Evolutionary conservation across 2,888 invertebrate species (phyloP), one percentile per base, ranked within the genome.

Genomic region (Torymus tubicola): DNA sequence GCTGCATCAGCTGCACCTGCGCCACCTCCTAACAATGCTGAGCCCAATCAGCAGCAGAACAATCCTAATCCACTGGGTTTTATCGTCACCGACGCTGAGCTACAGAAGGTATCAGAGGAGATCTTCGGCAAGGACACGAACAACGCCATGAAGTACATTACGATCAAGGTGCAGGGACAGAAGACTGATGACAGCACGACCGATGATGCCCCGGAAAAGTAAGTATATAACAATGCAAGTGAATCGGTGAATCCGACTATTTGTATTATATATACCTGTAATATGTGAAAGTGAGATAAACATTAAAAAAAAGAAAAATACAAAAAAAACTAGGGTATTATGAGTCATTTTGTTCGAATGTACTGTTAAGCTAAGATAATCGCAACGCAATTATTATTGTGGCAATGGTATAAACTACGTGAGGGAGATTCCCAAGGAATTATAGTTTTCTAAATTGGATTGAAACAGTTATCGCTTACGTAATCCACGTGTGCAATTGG

Each of bases 121-220:
- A 90, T 97, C 21, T 92, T 95, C 79, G 92, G 91, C 72, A 94
- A 95, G 88, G 96, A 97, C 87, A 91, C 91, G 3, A 96, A 96
- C 88, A 96, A 95, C 89, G 95, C 95, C 61, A 93, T 94, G 2
- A 94, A 92, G 86, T 93, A 93, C 83, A 92, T 96, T 18, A 94
- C 93, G 0, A 90, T 96, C 12, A 95, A 96, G 86, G 92, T 94
- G 83, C 97, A 97, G 91, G 94, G 94, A 80, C 94, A 94, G 89
- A 96, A 96, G 13, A 93, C 94, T 42, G 96, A 96, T 13, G 93
- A 93, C 63, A 94, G 95, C 16, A 92, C 91, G 71, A 93, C 92
- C 16, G 97, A 97, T 87, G 94, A 94, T 89, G 96, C 97, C 24
- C 93, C 96, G 50, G 91, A 92, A 85, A 94, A 95, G 96, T 97